Evolutionary conservation across 2,113 vertebrate genomes (phyloP), one percentile per base, ranked within the genome.

Genomic region (Pteruthius melanotis): DNA sequence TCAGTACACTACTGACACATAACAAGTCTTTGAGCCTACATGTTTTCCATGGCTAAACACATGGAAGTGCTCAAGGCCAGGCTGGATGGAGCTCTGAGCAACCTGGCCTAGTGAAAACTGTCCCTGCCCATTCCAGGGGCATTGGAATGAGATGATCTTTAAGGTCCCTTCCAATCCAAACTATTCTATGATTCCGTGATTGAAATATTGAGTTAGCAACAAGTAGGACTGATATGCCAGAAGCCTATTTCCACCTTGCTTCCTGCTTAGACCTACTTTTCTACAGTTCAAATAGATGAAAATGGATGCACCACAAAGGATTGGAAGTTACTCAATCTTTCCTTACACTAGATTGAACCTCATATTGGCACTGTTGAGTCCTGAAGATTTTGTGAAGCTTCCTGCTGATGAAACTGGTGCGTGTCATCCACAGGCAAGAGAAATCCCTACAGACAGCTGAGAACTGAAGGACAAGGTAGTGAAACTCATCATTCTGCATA

Each of bases 321-420:
- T 61, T 37, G 17, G 15, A 88, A 50, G 23, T 49, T 80, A 45
- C 59, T 22, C 45, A 71, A 72, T 69, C 33, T 71, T 85, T 83
- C 24, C n/a, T 80, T 85, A 33, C 5, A 15, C 23, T 31, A 17
- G 74, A 35, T 3, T 64, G 60, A 90, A 89, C 19, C 20, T 83
- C 14, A 1, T 56, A 60, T 3, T 0, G 0, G 23, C n/a, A 61
- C 18, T 68, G 15, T 0, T 49, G 52, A 75, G 13, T 60, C 44
- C 26, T 14, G 4, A 63, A 74, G 10, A 59, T 15, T 33, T 80
- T 6, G 15, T 1, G 1, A 74, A 47, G 14, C 13, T 50, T 87
- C 59, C 57, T 75, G 57, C 26, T 40, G 33, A 26, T 75, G 28
- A 78, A 56, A 71, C 15, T 85, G 45, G 31, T 49, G 6, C n/a